Evolutionary conservation across 2,113 vertebrate genomes (phyloP), one percentile per base, ranked within the genome.

Genomic region (Felis chaus): DNA sequence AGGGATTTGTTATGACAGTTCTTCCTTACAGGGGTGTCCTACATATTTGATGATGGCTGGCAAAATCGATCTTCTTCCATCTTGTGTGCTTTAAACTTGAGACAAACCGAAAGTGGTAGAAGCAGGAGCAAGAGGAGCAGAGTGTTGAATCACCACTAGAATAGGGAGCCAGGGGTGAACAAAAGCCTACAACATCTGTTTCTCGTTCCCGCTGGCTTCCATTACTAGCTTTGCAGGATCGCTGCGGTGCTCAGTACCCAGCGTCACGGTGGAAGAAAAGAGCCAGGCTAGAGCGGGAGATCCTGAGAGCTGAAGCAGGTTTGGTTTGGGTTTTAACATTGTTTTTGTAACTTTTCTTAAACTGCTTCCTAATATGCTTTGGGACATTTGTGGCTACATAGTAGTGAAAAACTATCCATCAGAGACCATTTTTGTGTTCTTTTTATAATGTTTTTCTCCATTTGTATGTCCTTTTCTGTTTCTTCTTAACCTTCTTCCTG

Each of bases 51-150:
- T 84, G 55, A 84, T 91, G 66, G 71, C 31, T 66, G 55, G 16
- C 18, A 79, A 63, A 80, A 16, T 90, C 81, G 89, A 3, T 74
- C 74, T 57, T 89, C n/a, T 1, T 80, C 21, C 9, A 21, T 39
- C 18, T 81, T 88, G 27, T 61, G 2, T 89, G 50, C 85, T 97
- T 95, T 96, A 63, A 93, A 93, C 41, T 89, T 95, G 57, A 96
- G 45, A 91, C 25, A 92, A 39, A 66, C 15, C 4, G 3, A 65
- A 88, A 88, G 27, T 69, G 41, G 16, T 80, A 83, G 63, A 87
- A 57, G 39, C 13, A 91, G 78, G 13, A 95, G 57, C 33, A 78
- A 57, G 81, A 91, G 45, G 53, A 69, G 61, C 27, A 82, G 5
- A 69, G 31, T 63, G 31, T 95, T 94, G 73, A 92, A 33, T 87